phyloP scores from a whole-genome alignment of 2,797 vertebrate genomes.

The Cichlasoma orientale region DNA sequence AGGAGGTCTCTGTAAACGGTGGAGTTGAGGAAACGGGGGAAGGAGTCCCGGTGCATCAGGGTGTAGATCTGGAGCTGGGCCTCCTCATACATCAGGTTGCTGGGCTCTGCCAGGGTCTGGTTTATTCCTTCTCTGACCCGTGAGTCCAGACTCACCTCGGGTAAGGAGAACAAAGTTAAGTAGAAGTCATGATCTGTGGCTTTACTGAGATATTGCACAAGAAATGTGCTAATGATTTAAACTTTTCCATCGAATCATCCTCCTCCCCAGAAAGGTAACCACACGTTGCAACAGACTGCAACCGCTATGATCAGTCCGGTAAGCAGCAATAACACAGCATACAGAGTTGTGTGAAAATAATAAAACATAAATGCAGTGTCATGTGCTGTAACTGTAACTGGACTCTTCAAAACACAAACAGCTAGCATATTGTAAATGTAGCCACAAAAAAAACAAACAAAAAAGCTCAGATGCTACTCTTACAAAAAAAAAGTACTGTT shows the following conservation, averaged over 20 bases:
- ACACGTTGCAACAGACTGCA: background rate
- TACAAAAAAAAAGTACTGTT: too few species aligned
- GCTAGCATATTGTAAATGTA: background rate
- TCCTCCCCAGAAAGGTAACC: background rate
- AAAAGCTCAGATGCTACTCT: too few species aligned
- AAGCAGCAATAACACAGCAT: background rate
- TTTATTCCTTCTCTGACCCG: constrained; percentile 98
- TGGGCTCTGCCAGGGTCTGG: constrained; percentile 91
- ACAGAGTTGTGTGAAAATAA: background rate
- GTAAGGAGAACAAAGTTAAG: constrained; percentile 6
- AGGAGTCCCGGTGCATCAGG: constrained; percentile 99
- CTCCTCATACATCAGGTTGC: constrained; percentile 95
- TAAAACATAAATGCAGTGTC: background rate
- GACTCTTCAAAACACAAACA: background rate
- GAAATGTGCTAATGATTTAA: background rate
- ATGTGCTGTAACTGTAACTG: too few species aligned
- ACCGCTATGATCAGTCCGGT: background rate
- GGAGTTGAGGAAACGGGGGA: constrained; percentile 99
- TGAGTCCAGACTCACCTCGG: constrained; percentile 97
- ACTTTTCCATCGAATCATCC: background rate
- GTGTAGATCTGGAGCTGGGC: constrained; percentile 99
- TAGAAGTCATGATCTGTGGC: background rate
- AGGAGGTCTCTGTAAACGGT: constrained; percentile 96
- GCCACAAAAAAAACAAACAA: too few species aligned
- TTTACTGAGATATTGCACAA: background rate